Percentiles rank a stretch among this genome's conserved stretches.
phyloP scores from a whole-genome alignment of 2,113 vertebrate genomes.

The Oreochromis aureus region DNA sequence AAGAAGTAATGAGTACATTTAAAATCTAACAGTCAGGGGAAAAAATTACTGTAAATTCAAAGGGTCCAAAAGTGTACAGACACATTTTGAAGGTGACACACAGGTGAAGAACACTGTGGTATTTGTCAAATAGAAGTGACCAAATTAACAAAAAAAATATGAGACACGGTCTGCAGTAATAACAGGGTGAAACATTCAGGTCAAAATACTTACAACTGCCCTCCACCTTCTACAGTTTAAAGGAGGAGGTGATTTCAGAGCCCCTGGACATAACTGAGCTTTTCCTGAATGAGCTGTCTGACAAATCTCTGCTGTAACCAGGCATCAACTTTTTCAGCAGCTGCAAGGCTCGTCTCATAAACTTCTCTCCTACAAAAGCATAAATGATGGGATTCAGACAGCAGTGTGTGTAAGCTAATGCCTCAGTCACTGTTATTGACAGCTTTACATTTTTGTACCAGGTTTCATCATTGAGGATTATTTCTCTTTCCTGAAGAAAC shows the following conservation, averaged over 20 bases:
- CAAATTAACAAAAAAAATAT: background rate
- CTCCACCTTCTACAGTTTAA: background rate
- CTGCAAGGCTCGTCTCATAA: background rate
- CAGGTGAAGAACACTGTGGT: background rate
- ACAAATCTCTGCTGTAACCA: background rate
- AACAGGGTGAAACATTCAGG: background rate
- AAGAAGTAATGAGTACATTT: background rate
- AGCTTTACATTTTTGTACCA: rapidly evolving
- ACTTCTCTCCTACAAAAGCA: background rate
- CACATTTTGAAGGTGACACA: background rate
- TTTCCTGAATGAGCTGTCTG: background rate
- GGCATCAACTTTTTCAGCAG: background rate
- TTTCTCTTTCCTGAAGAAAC: too few species aligned
- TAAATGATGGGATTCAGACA: rapidly evolving
- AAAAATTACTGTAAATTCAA: rapidly evolving
- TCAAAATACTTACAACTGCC: background rate
- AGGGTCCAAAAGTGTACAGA: background rate
- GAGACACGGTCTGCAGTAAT: rapidly evolving
- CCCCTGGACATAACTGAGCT: background rate
- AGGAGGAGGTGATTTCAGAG: rapidly evolving
- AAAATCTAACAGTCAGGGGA: rapidly evolving
- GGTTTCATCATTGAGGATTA: too few species aligned
- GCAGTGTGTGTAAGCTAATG: rapidly evolving
- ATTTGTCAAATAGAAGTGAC: background rate
- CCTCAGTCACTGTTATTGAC: rapidly evolving